phyloP scores from a whole-genome alignment of 2,797 vertebrate species.

The Melanotaenia maccullochi region DNA sequence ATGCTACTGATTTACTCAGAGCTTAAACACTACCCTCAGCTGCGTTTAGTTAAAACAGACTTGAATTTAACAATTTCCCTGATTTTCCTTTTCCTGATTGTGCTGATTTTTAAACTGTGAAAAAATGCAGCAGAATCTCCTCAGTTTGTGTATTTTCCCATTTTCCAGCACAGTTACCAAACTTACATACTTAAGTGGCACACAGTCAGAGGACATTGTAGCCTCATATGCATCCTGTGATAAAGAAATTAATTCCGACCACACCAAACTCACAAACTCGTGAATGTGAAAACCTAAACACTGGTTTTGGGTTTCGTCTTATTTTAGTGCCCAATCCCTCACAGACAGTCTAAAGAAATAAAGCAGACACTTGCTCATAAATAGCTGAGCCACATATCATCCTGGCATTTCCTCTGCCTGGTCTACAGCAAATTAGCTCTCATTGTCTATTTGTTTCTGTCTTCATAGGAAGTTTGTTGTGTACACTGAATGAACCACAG shows the following conservation, averaged over 20 bases:
- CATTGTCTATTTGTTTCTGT: conserved; percentile 72
- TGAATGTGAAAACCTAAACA: background rate
- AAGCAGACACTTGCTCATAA: conserved; percentile 6
- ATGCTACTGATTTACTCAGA: background rate
- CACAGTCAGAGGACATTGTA: background rate
- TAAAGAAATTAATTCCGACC: background rate
- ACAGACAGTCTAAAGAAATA: background rate
- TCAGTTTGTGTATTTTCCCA: background rate
- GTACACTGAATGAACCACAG: conserved; percentile 39
- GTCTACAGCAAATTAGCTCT: conserved; percentile 73
- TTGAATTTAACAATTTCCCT: too few relatives aligned
- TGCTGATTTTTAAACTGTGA: background rate
- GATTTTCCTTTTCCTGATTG: background rate
- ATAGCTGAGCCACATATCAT: conserved; percentile 49
- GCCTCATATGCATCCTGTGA: background rate
- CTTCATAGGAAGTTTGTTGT: conserved; percentile 64
- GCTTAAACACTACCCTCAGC: too few relatives aligned
- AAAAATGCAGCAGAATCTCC: background rate
- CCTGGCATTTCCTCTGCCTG: conserved; percentile 43
- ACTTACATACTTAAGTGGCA: background rate
- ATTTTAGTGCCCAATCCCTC: background rate
- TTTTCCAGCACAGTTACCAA: background rate
- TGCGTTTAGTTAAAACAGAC: background rate
- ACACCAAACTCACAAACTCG: background rate
- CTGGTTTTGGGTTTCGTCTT: background rate